These are phyloP conservation scores for Gandaritis pyraliata DNA, from an alignment of 2,888 invertebrate species.

Conservation along the genomic window DNA sequence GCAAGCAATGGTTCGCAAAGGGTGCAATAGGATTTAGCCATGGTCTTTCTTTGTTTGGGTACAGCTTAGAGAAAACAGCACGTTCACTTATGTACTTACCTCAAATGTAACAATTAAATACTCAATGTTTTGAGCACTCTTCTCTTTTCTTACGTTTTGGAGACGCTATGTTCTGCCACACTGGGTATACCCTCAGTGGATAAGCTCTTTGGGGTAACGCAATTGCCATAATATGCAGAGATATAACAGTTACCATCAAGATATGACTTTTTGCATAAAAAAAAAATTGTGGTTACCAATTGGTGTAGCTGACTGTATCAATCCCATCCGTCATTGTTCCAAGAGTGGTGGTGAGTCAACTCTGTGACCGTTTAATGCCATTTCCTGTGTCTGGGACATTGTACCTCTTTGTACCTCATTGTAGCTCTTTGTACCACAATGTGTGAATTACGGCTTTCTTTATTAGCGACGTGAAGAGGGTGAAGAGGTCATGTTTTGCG, in stretches of 20 bases:
- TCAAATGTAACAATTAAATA: too few species aligned
- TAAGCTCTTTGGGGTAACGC: too few species aligned
- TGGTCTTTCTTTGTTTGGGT: constrained; percentile 4
- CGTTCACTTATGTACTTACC: not conserved
- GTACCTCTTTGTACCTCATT: constrained; percentile 18
- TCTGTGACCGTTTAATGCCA: constrained; percentile 30
- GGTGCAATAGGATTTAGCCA: not conserved
- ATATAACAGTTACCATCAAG: too few species aligned
- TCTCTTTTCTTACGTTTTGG: too few species aligned
- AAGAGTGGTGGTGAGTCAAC: constrained; percentile 37
- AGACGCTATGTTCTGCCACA: too few species aligned
- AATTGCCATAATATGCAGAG: too few species aligned
- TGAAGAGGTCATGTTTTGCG: constrained; percentile 18
- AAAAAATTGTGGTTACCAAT: not conserved
- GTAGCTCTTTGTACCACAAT: too few species aligned
- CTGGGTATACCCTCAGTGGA: too few species aligned
- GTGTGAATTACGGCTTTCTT: constrained; percentile 18
- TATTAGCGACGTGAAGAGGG: constrained; percentile 14
- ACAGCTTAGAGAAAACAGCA: constrained; percentile 9
- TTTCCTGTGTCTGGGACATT: constrained; percentile 39
- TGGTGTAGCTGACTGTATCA: constrained; percentile 13
- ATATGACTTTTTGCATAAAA: too few species aligned
- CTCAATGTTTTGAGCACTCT: too few species aligned
- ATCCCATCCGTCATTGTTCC: constrained; percentile 49
- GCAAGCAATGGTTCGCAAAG: not conserved